Conservation (phyloP, 1,140 invertebrate species). For the Neodiprion pinetum region DNA sequence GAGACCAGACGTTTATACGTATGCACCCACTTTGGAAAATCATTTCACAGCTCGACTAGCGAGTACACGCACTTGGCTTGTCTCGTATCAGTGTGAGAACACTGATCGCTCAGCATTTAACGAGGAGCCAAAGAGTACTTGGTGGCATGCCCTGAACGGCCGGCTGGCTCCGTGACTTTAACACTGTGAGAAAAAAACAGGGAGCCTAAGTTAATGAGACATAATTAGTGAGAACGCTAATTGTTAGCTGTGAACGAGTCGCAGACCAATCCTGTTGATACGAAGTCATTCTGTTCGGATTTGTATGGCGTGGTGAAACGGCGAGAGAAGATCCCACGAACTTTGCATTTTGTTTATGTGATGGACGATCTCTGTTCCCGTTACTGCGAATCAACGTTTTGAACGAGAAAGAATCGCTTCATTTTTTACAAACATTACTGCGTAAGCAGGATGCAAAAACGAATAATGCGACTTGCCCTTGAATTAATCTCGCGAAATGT, state of each 20-base stretch:
- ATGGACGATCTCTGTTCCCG: background rate
- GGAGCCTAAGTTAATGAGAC: background rate
- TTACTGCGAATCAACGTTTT: background rate
- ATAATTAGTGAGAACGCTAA: background rate
- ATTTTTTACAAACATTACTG: no score
- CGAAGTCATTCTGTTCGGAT: no score
- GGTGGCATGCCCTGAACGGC: background rate
- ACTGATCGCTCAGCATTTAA: background rate
- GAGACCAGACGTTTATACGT: no score
- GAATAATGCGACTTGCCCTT: no score
- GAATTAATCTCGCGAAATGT: no score
- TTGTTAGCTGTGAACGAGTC: background rate
- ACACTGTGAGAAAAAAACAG: background rate
- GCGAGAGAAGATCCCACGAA: background rate
- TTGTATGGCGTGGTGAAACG: background rate
- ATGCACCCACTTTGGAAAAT: no score
- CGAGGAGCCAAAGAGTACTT: background rate
- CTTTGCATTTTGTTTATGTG: background rate
- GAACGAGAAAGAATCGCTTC: no score
- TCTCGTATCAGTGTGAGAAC: slow-evolving; percentile 1
- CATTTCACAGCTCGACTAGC: no score
- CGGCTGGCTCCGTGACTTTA: background rate
- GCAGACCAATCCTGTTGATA: background rate
- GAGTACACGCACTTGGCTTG: no score
- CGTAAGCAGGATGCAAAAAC: no score